Evolutionary conservation across 1,140 invertebrate species (phyloP), one percentile per base, ranked within the genome.

Genomic region (Platyscapa corneri): DNA sequence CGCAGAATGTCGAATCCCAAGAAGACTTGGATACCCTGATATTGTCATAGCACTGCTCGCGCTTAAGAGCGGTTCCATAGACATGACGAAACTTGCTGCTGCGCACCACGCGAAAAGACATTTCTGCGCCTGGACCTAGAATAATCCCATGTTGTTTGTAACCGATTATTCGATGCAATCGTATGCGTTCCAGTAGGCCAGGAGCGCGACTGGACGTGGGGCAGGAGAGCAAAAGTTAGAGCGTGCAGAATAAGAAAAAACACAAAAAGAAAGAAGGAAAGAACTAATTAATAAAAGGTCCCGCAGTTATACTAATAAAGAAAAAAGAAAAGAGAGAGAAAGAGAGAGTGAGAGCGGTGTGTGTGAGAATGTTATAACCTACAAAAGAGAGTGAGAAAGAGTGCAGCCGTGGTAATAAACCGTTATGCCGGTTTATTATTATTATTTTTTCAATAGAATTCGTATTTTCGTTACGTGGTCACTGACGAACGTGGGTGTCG

Each of bases 31-130:
- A 99, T 72, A 99, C 98, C 90, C 98, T 95, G 91, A 99, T 98
- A 93, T 99, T 99, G 94, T 99, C 99, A 94, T 99, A 99, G 94
- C 99, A 99, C 94, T 99, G 97, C 92, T 99, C 99, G 91, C 98
- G 95, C 94, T 99, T 99, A 86, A 99, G 93, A 80, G 97, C 95
- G 90, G 98, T 97, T 88, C 99, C 99, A 94, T 99, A 99, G 89
- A 99, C 98, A 95, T 99, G 99, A 91, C 98, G 97, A 95, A 99
- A 99, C 94, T 99, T 99, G 93, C 97, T 98, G 94, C 96, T 97
- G 93, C 98, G 96, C 86, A 99, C 98, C 90, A 98, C 97, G 92
- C 97, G 97, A 95, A 98, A 98, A 94, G 98, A 98, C 97, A 98
- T 98, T 86, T 89, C 91, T 90, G 78, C 84, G 65, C 78, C 60